Percentiles rank a stretch among this genome's conserved stretches.
phyloP scores from a whole-genome alignment of 1,140 invertebrate species.

The Kradibia gibbosae region DNA sequence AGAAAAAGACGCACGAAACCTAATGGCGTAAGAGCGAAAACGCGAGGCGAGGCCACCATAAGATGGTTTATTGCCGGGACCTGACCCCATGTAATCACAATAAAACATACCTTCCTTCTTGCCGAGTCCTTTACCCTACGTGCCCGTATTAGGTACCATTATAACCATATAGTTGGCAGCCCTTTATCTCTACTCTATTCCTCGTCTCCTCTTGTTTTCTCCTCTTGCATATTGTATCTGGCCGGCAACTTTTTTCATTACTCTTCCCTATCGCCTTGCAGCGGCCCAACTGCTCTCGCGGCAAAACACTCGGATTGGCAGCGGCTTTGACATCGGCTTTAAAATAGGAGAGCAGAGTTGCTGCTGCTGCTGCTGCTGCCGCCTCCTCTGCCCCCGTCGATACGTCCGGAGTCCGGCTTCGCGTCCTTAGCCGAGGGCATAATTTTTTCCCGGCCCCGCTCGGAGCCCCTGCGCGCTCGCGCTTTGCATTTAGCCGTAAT shows the following conservation, averaged over 20 bases:
- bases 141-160: constrained; percentile 70
- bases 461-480: no score
- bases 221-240: constrained; percentile 49
- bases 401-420: no score
- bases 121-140: constrained; percentile 56
- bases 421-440: no score
- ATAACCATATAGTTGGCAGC: constrained; percentile 59
- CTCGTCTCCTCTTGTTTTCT: constrained; percentile 34
- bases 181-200: constrained; percentile 52
- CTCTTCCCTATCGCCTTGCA: constrained; percentile 8
- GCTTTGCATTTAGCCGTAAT: no score
- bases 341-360: no score
- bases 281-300: no score
- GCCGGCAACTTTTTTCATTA: constrained; percentile 9
- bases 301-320: no score
- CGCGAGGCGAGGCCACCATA: constrained; percentile 61
- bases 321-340: no score
- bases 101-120: constrained; percentile 71
- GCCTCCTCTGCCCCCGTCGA: no score
- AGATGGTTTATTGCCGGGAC: constrained; percentile 71
- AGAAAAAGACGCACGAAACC: constrained; percentile 30
- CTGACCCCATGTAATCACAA: constrained; percentile 73
- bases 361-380: no score
- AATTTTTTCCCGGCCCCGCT: no score
- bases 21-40: constrained; percentile 21